phyloP scores from a whole-genome alignment of 2,888 invertebrate species.

The Andrena minutula region DNA sequence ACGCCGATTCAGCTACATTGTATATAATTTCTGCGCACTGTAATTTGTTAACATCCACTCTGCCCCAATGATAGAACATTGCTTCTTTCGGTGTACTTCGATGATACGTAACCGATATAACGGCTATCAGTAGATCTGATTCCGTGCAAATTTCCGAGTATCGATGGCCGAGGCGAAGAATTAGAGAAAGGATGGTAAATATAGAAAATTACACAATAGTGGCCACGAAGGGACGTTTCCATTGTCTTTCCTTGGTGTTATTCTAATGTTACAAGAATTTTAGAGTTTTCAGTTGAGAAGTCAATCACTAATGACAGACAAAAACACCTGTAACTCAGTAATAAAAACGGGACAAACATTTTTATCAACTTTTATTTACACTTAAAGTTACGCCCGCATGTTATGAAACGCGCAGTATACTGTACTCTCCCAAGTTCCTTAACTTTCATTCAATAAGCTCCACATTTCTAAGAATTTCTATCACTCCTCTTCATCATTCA shows the following conservation, averaged over 20 bases:
- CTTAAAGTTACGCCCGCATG: no score
- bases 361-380: no score
- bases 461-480: no score
- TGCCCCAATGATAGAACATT: conserved; percentile 22
- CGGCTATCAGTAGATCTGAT: conserved; percentile 31
- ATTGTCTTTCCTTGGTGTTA: not conserved
- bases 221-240: not conserved
- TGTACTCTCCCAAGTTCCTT: no score
- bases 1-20: conserved; percentile 64
- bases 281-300: no score
- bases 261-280: no score
- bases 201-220: not conserved
- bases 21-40: conserved; percentile 66
- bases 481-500: no score
- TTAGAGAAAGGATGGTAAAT: conserved; percentile 1
- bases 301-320: no score
- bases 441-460: no score
- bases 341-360: no score
- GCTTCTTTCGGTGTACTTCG: conserved; percentile 17
- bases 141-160: conserved; percentile 9
- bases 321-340: no score
- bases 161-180: conserved; percentile 1
- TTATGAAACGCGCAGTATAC: no score
- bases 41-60: conserved; percentile 58
- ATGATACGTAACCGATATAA: conserved; percentile 37